Evolutionary conservation across 1,140 invertebrate species (phyloP).

Genomic region (Dysdera silvatica): DNA sequence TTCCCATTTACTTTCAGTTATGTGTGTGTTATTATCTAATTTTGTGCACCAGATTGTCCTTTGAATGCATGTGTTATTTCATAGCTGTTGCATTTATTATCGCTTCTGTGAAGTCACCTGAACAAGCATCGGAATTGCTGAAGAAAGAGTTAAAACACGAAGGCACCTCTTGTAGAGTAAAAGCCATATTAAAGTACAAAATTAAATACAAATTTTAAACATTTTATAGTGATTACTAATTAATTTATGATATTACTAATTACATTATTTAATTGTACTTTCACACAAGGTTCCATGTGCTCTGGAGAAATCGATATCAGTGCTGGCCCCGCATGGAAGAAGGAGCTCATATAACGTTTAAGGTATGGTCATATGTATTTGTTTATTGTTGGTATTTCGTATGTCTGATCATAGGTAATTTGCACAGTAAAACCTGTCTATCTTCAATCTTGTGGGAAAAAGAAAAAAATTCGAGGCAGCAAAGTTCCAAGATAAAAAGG

Average conservation of each 20-base stretch:
- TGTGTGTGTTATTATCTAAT: no score
- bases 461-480: no score
- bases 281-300: conserved; percentile 66
- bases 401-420: no score
- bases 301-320: conserved; percentile 97
- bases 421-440: no score
- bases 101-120: conserved; percentile 78
- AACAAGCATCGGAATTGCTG: conserved; percentile 79
- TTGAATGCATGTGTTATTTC: not conserved
- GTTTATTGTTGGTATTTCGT: not conserved
- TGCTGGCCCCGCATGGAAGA: conserved; percentile 99
- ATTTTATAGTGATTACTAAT: conserved; percentile 13
- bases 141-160: conserved; percentile 72
- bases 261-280: conserved; percentile 15
- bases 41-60: no score
- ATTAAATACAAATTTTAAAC: not conserved
- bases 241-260: not conserved
- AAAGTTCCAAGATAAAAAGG: no score
- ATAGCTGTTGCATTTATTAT: conserved; percentile 87
- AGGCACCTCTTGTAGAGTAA: conserved; percentile 65
- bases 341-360: conserved; percentile 85
- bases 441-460: no score
- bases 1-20: no score
- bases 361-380: conserved; percentile 48
- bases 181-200: conserved; percentile 65